Base-by-base conservation (phyloP, 35 echinoderm and acorn worm genomes). In the Nesometra sesokonis region DNA sequence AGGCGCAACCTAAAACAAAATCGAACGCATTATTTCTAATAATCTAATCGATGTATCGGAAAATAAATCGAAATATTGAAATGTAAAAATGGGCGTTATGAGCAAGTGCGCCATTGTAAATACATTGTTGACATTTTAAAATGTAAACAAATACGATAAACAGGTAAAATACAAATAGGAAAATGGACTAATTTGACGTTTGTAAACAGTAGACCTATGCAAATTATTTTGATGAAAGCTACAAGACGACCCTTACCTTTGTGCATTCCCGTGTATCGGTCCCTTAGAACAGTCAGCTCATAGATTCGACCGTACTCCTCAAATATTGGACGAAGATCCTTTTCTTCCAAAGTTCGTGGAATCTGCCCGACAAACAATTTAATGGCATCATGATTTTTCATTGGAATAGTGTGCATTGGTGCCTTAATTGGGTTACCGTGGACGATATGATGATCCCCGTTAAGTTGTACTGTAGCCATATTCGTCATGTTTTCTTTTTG, bases 351-450 rank as follows among this genome's bases (percentile, higher is more conserved):
- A 85, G 93, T 97, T 86, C 95, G 88, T 38, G 91, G 95, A 91
- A 97, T 97, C 83, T 93, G 91, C 7, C 95, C 95, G 0, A 93
- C 95, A 83, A 97, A 97, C 13, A 97, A 82, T 87, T 97, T 97
- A 81, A 97, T 97, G 29, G 95, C 95, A 93, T 97, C 95, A 84
- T 97, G 95, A 87, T 97, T 92, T 84, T 97, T 97, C 95, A 97
- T 93, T 67, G 95, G 95, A 80, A 97, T 97, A 77, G 95, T 93
- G 43, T 90, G 89, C 35, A 86, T 87, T 43, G 93, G 95, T 84
- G 91, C 83, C 33, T 35, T 30, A 30, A 83, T 38, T 11, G 52
- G 52, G 23, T 67, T 67, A 37, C 81, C 81, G 37, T 83, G 34
- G 17, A 37, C 37, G n/a, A 39, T 35, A 31, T 38, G 34, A 38